A percentile compares a stretch with the other conserved stretches of the same genome.
Evolutionary conservation across 2,797 vertebrate genomes (phyloP).

Genomic region (Falco berigora): DNA sequence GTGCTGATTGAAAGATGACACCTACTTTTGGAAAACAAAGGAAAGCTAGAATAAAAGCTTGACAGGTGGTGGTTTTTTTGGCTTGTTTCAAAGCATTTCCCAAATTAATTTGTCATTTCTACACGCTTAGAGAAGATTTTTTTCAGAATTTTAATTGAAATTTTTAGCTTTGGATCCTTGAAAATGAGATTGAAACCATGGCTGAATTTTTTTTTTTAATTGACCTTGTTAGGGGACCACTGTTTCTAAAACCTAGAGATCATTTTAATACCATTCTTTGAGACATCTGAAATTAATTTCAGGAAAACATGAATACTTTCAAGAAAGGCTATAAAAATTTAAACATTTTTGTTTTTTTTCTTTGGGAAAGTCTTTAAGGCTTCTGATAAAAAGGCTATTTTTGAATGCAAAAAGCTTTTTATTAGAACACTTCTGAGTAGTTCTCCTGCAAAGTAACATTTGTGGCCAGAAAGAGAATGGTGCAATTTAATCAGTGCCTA

Average conservation of each 20-base stretch:
- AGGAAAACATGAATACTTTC: not conserved
- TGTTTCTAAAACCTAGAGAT: not conserved
- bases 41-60: not conserved
- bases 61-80: not conserved
- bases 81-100: not conserved
- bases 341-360: not conserved
- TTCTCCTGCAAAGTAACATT: not conserved
- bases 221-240: not conserved
- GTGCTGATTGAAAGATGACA: conserved; percentile 36
- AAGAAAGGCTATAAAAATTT: not conserved
- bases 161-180: not conserved
- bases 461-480: not conserved
- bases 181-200: not conserved
- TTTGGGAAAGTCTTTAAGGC: not conserved
- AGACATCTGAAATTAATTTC: not conserved
- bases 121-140: not conserved
- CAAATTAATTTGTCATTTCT: not conserved
- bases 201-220: not conserved
- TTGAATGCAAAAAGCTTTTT: not conserved
- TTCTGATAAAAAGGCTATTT: not conserved
- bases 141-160: not conserved
- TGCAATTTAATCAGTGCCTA: not conserved
- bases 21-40: conserved; percentile 24
- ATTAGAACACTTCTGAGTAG: not conserved
- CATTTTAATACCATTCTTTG: not conserved